Evolutionary conservation across 1,140 invertebrate genomes (phyloP), one percentile per base, ranked within the genome.

Genomic region (Chrysopa pallens): DNA sequence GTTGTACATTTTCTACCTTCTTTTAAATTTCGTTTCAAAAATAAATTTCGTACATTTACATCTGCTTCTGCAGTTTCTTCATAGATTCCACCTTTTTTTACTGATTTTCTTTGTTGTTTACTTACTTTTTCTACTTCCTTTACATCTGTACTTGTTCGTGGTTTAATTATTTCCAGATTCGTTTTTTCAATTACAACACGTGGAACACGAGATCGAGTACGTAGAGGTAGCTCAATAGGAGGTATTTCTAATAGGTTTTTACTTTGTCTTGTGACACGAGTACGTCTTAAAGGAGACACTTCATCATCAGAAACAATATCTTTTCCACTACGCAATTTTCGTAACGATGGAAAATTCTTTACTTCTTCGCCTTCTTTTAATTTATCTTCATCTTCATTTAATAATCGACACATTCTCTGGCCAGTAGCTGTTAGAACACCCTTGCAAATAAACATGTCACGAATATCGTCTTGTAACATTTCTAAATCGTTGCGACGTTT

Each of bases 391-490:
- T 14, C 36, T 29, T 46, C 44, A 42, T 57, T 59, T 11, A 59
- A 43, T 8, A 58, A 46, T 14, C 55, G 61, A 52, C 69, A 72
- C 66, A 69, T 70, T 51, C 68, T 51, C 52, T 69, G 63, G 6
- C 69, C 69, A 6, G 62, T 64, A 12, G 63, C 53, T 29, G 62
- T 66, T n/a, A 75, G 52, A 2, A 76, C 67, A 17, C 68, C 74
- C 47, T 75, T 66, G 43, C 66, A 65, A 35, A 76, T 73, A 50
- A 77, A 78, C 69, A 76, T 77, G 46, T 78, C 73, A 45, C 70
- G 64, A 33, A 79, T 70, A 50, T 79, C 75, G 46, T 75, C 71
- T 36, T 78, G 76, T 7, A 79, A 58, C 51, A 66, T 63, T 47
- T 73, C 66, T 33, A 80, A 50, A 48, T 76, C 75, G 4, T 39